Evolutionary conservation across 2,113 vertebrate species (phyloP), one percentile per base, ranked within the genome.

Genomic region (Eurypyga helias): DNA sequence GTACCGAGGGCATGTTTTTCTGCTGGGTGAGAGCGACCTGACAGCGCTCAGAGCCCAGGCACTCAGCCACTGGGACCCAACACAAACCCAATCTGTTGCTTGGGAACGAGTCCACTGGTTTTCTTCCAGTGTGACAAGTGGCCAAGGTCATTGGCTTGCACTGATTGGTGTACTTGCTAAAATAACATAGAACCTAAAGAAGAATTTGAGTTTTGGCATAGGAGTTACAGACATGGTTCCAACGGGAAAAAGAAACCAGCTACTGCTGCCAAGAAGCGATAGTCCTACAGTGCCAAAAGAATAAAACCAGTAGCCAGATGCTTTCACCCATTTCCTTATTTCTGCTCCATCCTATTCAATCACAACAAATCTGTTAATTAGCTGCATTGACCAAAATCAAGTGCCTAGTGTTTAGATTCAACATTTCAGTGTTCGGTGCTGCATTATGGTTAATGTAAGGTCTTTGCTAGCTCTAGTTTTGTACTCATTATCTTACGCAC

Each of bases 21-120:
- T 91, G 36, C 75, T 34, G 54, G 28, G 14, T 24, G 33, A 17
- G 57, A 45, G 33, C 17, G 81, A 29, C 43, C 49, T 3, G 3
- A 10, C 11, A 15, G 17, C 0, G 11, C 43, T 58, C 17, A 29
- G 72, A 19, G 38, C 45, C 18, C 3, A 1, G 34, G 49, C 1
- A 1, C 71, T 51, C 34, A 58, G 45, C 19, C 5, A 1, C 34
- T 55, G 61, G 0, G 3, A 17, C 41, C 79, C 1, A 0, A 25
- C 41, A 24, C 41, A 90, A 55, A 70, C 60, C 23, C 2, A 0
- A 67, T 33, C 66, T 87, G 79, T 73, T 65, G 17, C 60, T 69
- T 0, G 0, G 5, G 36, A 83, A 36, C 70, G 80, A 49, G 83
- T 48, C 41, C 45, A 7, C 33, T 95, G 89, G 76, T 80, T 93